Evolutionary conservation across 2,113 vertebrate genomes (phyloP), one percentile per base, ranked within the genome.

Genomic region (Alexandromys fortis): DNA sequence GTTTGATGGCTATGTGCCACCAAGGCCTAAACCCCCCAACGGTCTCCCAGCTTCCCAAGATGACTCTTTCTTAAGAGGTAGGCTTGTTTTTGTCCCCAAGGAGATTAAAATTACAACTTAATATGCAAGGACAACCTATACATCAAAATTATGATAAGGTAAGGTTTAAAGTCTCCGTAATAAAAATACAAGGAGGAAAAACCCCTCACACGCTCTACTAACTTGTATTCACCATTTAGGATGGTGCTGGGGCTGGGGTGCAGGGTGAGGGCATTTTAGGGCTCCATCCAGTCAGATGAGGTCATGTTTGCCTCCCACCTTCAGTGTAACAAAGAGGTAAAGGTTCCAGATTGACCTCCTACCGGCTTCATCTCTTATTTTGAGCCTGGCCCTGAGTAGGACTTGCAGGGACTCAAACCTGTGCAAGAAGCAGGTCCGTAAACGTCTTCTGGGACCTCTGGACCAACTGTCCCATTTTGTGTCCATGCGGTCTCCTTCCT

Each of bases 131-230:
- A 67, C 26, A 91, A 70, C 7, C 33, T 52, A 52, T 47, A 47
- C 68, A 58, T 28, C 68, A 91, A 92, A 96, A 77, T 19, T 79
- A 77, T 2, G 22, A 52, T 22, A 86, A 94, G 79, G 58, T 65
- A 67, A 92, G 75, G 13, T 58, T 58, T 52, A 82, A 67, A 47
- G n/a, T 24, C 91, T 28, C 19, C 1, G 13, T 30, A 52, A 79
- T 90, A 24, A 52, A 92, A 55, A 38, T 45, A 58, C 33, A 79
- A 75, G 49, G 49, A 11, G 49, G 49, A 11, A 49, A 49, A 49
- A 49, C 10, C 17, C 28, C 28, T 12, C 33, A 24, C 14, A 14
- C 63, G 24, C 42, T 42, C 19, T 33, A 22, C 76, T 38, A 65
- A 75, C 92, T 22, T 47, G 9, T 47, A 21, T 47, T 55, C 55